Evolutionary conservation across 2,797 vertebrate genomes (phyloP).

Genomic region (Sebastes hubbsi): DNA sequence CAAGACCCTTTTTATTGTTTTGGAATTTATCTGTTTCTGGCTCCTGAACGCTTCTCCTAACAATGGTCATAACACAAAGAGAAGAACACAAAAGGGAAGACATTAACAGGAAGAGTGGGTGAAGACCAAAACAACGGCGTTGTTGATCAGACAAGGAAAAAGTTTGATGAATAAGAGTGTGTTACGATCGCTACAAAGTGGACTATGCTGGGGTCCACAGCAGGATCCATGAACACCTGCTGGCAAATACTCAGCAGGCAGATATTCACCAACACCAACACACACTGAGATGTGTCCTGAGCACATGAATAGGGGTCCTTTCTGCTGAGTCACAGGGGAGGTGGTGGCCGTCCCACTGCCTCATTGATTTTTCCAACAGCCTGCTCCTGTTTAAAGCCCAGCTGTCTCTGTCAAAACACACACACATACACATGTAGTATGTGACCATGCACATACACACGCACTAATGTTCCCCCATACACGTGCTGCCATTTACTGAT

Average conservation of each 20-base stretch:
- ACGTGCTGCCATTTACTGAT: constrained; percentile 37
- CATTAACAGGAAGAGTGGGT: neutral
- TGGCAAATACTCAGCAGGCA: constrained; percentile 62
- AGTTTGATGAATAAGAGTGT: constrained; percentile 36
- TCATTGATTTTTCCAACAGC: constrained; percentile 75
- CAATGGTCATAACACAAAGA: neutral
- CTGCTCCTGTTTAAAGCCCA: constrained; percentile 73
- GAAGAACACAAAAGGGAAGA: neutral
- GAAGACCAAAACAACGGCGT: neutral
- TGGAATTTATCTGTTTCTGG: neutral
- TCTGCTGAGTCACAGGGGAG: constrained; percentile 69
- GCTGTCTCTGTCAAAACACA: constrained; percentile 71
- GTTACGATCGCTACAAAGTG: constrained; percentile 49
- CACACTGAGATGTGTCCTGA: constrained; percentile 51
- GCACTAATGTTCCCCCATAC: constrained; percentile 17
- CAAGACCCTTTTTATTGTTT: neutral
- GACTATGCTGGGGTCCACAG: constrained; percentile 38
- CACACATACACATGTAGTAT: constrained; percentile 34
- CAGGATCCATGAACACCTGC: constrained; percentile 62
- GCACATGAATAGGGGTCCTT: constrained; percentile 62
- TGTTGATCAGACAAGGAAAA: constrained; percentile 31
- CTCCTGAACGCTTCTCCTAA: neutral
- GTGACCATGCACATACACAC: constrained; percentile 17
- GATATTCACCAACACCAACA: constrained; percentile 38
- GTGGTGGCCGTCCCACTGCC: constrained; percentile 68